Evolutionary conservation across 2,113 vertebrate species (phyloP), one percentile per base, ranked within the genome.

Genomic region (Thamnaconus septentrionalis): DNA sequence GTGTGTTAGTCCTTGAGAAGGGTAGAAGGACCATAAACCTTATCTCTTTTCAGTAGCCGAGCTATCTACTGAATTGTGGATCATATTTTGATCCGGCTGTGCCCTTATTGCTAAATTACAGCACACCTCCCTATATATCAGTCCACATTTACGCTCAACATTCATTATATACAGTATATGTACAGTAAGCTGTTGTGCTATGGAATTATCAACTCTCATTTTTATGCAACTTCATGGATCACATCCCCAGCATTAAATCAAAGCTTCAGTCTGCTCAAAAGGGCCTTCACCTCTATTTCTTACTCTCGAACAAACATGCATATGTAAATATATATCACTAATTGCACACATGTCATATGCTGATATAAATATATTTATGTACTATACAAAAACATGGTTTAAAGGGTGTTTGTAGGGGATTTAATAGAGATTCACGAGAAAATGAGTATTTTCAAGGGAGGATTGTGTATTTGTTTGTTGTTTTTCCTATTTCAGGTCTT

Each of bases 1-100:
- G 12, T 51, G n/a, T 69, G 52, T 5, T 53, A 78, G 80, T 81
- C 82, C 84, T 86, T 88, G 64, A 80, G 74, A 82, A 83, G 74
- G 68, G 61, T 76, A 81, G 50, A 76, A 7, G 6, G 42, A 45
- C 70, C 54, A 78, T 79, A 75, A 73, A 71, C 57, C 66, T 60
- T 56, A 42, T 47, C 64, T 78, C 72, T 67, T 47, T 62, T 53
- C 31, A 68, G 64, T 46, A 56, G 52, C 57, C 39, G 49, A 70
- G 64, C 66, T 57, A 76, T 79, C 68, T 75, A 49, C 57, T 3
- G 1, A 66, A 78, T 56, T 76, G 66, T 3, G 62, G 73, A 53
- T 73, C 75, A 64, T 80, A 73, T 67, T 66, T 31, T 81, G 64
- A 76, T 62, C 50, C 76, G 76, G 62, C 56, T 78, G 31, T 9